Evolutionary conservation across 2,888 invertebrate genomes (phyloP), one percentile per base, ranked within the genome.

Genomic region (Noctua janthe): DNA sequence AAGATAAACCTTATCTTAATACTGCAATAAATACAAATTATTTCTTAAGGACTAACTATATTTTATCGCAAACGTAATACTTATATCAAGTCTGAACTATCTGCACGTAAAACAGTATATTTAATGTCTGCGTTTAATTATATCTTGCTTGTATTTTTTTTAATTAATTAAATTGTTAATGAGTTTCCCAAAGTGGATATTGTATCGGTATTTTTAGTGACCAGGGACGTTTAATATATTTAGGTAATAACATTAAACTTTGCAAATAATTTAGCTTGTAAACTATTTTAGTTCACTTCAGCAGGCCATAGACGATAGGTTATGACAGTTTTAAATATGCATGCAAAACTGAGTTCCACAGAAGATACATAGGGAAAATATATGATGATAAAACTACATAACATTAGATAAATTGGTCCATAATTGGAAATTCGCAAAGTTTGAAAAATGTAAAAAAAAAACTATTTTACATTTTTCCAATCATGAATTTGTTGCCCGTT

Each of bases 21-120:
- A 79, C 74, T 56, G 72, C 64, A 76, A 83, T 89, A 87, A 89
- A 88, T 83, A 88, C 84, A 82, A 90, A 90, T 89, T 80, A 85
- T 71, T 78, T 78, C 47, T 20, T 78, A 85, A 78, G 51, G 70
- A 84, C 47, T 29, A 59, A 74, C 79, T 66, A 74, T 81, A 85
- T 74, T 56, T 75, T 74, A 76, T 79, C 54, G n/a, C 35, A 69
- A 13, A 10, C 59, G 3, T 77, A 59, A 59, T 73, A 69, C 81
- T 86, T 75, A 81, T 78, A 72, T 78, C 72, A 67, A 35, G 71
- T 59, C 59, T 35, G 39, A 62, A 81, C 64, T 76, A 71, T 64
- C 29, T 66, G 11, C 67, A 39, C 79, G 64, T 86, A 83, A 88
- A 86, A 70, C 54, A 20, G 49, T 29, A 56, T 64, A 81, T 20